Evolutionary conservation across 64 coral and sea anemone species (phyloP).

Genomic region (Pocillopora verrucosa): DNA sequence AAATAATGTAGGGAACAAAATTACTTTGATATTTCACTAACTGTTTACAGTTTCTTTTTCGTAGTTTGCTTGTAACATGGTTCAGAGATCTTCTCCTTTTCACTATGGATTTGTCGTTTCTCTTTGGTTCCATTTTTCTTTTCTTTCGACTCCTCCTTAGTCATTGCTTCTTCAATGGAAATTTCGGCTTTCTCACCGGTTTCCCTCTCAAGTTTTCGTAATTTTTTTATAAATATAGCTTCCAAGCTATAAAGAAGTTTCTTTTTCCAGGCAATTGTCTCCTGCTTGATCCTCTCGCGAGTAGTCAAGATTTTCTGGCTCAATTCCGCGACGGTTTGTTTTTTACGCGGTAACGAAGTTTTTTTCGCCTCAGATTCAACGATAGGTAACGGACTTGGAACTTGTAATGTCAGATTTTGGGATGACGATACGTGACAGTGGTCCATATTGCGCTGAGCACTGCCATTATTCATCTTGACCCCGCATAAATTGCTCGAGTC

Average conservation of each 20-base stretch:
- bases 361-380: conserved; percentile 10
- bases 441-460: background rate
- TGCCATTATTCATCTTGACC: background rate
- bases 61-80: background rate
- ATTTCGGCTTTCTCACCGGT: conserved; percentile 17
- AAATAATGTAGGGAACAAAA: background rate
- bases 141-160: background rate
- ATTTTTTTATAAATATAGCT: background rate
- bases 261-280: conserved; percentile 42
- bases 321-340: conserved; percentile 14
- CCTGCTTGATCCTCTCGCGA: conserved; percentile 15
- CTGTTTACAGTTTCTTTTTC: background rate
- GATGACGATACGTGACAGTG: conserved; percentile 11
- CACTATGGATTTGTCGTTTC: background rate
- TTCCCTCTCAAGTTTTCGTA: conserved; percentile 39
- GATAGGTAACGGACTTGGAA: background rate
- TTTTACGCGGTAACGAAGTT: background rate
- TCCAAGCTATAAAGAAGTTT: conserved; percentile 37
- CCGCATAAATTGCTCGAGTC: background rate
- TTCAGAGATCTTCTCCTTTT: background rate
- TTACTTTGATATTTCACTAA: background rate
- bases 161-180: background rate
- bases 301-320: conserved; percentile 26
- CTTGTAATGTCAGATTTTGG: background rate
- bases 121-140: conserved; percentile 5